Conservation (phyloP, 1,140 invertebrate genomes). For the Ridgeia piscesae region DNA sequence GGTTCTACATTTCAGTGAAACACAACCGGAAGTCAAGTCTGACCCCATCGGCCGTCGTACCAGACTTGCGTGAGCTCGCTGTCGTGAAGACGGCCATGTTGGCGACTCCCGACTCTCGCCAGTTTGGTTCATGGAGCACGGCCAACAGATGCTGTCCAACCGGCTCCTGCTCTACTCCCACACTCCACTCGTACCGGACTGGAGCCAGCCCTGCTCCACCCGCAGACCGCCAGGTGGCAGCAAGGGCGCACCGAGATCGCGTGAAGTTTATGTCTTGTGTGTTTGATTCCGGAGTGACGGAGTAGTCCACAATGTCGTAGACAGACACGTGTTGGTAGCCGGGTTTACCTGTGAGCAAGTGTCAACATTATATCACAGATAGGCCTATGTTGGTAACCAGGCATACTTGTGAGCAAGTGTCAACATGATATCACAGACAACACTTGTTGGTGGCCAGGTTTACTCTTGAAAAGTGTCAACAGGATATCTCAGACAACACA, state of each 20-base stretch:
- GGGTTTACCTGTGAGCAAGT: not conserved
- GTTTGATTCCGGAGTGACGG: not conserved
- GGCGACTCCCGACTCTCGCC: not conserved
- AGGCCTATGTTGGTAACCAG: too few relatives aligned
- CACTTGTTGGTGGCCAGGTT: too few relatives aligned
- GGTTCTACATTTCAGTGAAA: too few relatives aligned
- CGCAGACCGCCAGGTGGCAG: not conserved
- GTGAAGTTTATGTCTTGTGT: not conserved
- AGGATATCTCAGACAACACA: too few relatives aligned
- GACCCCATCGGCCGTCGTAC: not conserved
- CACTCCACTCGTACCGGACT: conserved; percentile 6
- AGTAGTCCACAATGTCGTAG: not conserved
- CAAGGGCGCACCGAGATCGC: not conserved
- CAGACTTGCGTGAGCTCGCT: not conserved
- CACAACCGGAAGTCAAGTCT: too few relatives aligned
- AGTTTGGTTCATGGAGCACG: not conserved
- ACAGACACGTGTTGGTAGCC: not conserved
- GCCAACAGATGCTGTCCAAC: not conserved
- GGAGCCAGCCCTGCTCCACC: not conserved
- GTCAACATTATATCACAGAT: too few relatives aligned
- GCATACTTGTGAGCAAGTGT: too few relatives aligned
- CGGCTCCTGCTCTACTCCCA: not conserved
- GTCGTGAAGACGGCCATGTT: conserved; percentile 4
- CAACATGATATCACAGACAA: too few relatives aligned
- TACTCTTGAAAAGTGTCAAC: too few relatives aligned